Conservation (phyloP, 2,113 vertebrate species). For the Symphodus melops region DNA sequence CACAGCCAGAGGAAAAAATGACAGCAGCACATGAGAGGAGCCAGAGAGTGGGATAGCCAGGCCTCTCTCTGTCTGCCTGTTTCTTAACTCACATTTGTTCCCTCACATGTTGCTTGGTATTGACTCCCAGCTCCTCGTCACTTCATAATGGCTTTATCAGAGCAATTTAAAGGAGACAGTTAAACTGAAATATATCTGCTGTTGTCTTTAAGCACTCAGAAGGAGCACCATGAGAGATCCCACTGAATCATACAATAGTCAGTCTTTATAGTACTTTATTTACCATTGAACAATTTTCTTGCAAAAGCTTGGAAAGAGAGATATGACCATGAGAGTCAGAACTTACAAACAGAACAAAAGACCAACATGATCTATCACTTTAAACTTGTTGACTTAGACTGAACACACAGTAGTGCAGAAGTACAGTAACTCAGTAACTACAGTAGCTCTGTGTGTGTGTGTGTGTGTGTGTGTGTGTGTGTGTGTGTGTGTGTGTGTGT, state of each 20-base stretch:
- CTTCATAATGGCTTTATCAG: constrained; percentile 47
- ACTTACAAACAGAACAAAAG: no score
- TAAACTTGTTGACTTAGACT: background rate
- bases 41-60: constrained; percentile 65
- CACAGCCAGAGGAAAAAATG: constrained; percentile 70
- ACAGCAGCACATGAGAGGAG: constrained; percentile 44
- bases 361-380: background rate
- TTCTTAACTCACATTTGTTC: constrained; percentile 38
- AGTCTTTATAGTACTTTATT: background rate
- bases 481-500: no score
- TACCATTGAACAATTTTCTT: background rate
- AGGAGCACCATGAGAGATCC: background rate
- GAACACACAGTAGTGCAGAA: background rate
- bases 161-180: background rate
- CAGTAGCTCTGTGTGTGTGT: no score
- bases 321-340: background rate
- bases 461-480: no score
- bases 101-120: constrained; percentile 24
- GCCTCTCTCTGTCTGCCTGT: constrained; percentile 22
- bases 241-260: background rate
- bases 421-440: no score
- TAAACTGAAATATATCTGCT: constrained; percentile 3
- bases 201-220: constrained; percentile 4
- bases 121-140: constrained; percentile 39
- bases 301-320: no score